Conservation (phyloP, 1,140 invertebrate species). For the Pogonomyrmex barbatus region DNA sequence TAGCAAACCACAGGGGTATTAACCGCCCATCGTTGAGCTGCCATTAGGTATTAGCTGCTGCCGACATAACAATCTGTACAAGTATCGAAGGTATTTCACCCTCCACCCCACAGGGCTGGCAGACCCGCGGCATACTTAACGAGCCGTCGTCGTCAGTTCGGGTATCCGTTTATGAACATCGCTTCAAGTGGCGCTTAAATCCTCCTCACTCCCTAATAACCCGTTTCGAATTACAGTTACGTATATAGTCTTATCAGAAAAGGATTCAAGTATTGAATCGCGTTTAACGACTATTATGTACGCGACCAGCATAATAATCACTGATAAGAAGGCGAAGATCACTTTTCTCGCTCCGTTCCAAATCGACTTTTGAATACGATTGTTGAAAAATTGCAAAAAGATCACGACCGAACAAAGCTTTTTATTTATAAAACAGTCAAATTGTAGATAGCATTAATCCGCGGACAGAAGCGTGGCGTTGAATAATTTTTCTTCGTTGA, state of each 20-base stretch:
- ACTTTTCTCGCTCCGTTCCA: background rate
- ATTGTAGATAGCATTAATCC: too few relatives aligned
- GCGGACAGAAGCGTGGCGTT: too few relatives aligned
- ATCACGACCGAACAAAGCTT: background rate
- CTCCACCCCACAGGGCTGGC: conserved; percentile 15
- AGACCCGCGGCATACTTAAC: conserved; percentile 61
- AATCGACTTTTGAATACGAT: background rate
- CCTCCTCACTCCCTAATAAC: background rate
- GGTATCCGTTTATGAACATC: conserved; percentile 65
- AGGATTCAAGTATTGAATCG: conserved; percentile 49
- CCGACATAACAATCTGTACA: conserved; percentile 65
- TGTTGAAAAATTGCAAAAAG: background rate
- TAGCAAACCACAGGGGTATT: conserved; percentile 40
- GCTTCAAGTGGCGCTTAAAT: conserved; percentile 49
- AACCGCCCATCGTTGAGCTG: conserved; percentile 39
- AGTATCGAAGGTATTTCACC: conserved; percentile 71
- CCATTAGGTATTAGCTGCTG: conserved; percentile 57
- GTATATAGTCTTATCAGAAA: conserved; percentile 54
- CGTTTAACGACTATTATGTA: conserved; percentile 31
- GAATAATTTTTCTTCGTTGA: too few relatives aligned
- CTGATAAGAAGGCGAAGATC: background rate
- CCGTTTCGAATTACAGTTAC: conserved; percentile 1
- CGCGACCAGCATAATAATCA: conserved; percentile 11
- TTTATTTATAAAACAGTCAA: too few relatives aligned
- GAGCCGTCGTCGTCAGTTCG: conserved; percentile 64